Evolutionary conservation across 2,113 vertebrate species (phyloP), one percentile per base, ranked within the genome.

Genomic region (Eudorcas thomsonii): DNA sequence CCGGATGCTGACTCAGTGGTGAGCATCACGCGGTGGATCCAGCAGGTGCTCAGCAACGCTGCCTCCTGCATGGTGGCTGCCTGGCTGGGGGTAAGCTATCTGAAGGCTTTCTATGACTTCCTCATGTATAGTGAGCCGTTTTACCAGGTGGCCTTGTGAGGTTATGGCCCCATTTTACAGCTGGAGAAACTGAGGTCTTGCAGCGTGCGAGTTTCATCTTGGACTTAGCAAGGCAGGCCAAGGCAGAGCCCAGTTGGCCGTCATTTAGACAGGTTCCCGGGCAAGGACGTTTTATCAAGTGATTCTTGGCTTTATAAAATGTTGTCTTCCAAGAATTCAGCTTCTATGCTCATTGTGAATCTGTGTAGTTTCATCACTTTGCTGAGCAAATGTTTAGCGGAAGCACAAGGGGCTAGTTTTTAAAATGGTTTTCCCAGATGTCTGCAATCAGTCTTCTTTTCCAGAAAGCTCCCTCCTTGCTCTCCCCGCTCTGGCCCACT

Each of bases 1-100:
- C 21, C 33, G 16, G 54, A 7, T 36, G 9, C 30, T 12, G 80
- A 55, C 71, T 91, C 80, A 15, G 21, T 5, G 13, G 36, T 12
- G 48, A 84, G 78, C 9, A 1, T 4, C 10, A 2, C 0, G 0
- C 9, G 1, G 10, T 2, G 30, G 6, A 36, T 8, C 16, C 92
- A 59, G 83, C 48, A 64, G 92, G 60, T 1, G 3, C 43, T 91
- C 52, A 21, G 15, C 15, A 16, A 1, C 4, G 62, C 48, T 2
- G 55, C 50, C 50, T 28, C 11, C 50, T 3, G 36, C 43, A 10
- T 5, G 25, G 87, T 0, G n/a, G 6, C 50, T 9, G 26, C 54
- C 43, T 1, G 7, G 55, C 30, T 1, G 0, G 39, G 25, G 11
- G 3, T 0, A 9, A 48, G 23, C 39, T 3, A 23, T 1, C 23